phyloP scores from a whole-genome alignment of 1,140 invertebrate species.

The Trichonephila inaurata region DNA sequence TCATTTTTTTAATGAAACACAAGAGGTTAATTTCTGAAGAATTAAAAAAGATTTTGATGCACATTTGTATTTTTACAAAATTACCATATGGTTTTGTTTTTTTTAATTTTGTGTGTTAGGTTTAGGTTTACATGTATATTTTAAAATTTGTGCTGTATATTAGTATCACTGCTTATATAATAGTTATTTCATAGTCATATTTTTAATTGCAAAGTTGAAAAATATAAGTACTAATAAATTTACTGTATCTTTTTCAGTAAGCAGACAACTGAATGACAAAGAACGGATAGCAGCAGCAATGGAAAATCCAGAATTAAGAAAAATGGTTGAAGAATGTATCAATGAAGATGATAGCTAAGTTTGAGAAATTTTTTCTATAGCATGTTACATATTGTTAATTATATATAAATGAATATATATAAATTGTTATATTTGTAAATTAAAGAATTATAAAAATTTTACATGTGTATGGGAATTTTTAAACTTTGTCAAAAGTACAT shows the following conservation, averaged over 20 bases:
- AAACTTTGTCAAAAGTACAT: no score
- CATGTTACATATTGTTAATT: no score
- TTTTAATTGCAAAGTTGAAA: no score
- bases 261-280: slow-evolving; percentile 99
- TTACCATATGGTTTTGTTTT: no score
- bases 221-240: not conserved
- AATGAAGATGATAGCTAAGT: slow-evolving; percentile 65
- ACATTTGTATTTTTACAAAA: no score
- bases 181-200: no score
- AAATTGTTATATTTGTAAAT: no score
- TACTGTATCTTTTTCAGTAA: slow-evolving; percentile 84
- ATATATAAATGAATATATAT: no score
- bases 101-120: not conserved
- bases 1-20: not conserved
- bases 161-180: not conserved
- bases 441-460: no score
- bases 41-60: no score
- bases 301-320: slow-evolving; percentile 94
- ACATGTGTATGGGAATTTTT: no score
- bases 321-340: slow-evolving; percentile 97
- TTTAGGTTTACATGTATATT: not conserved
- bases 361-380: not conserved
- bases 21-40: no score
- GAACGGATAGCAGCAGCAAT: slow-evolving; percentile 98
- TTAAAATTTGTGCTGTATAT: not conserved